These are phyloP conservation scores for Antitype chi DNA, from an alignment of 2,888 invertebrate species.

Conservation along the genomic window DNA sequence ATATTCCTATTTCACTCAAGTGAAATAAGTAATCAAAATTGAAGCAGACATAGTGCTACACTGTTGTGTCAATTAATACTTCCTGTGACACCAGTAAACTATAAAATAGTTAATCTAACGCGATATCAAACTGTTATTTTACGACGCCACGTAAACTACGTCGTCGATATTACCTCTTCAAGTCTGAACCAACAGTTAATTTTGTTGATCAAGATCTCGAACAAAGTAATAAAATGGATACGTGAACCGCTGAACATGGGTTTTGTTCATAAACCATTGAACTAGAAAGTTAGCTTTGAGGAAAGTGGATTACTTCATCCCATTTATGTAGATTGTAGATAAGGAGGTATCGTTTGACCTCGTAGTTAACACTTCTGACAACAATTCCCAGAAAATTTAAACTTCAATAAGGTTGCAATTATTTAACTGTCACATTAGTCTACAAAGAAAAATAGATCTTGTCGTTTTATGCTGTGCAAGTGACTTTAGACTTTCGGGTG, in stretches of 20 bases:
- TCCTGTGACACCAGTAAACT: background rate
- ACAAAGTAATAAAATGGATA: slow-evolving; percentile 30
- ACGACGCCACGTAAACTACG: slow-evolving; percentile 22
- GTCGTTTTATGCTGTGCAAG: background rate
- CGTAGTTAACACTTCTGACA: background rate
- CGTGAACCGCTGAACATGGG: slow-evolving; percentile 1
- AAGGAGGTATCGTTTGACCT: background rate
- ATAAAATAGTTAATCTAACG: slow-evolving; percentile 37
- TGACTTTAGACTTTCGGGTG: background rate
- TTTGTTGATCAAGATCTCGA: slow-evolving; percentile 26
- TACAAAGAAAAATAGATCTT: background rate
- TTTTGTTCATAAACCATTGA: background rate
- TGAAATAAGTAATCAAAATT: background rate
- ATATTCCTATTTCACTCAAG: background rate
- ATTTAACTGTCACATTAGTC: background rate
- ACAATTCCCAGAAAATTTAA: background rate
- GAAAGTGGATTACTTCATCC: slow-evolving; percentile 3
- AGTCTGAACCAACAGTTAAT: slow-evolving; percentile 6
- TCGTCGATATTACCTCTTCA: slow-evolving; percentile 17
- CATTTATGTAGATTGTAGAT: background rate
- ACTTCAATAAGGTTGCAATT: background rate
- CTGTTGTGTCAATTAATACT: slow-evolving; percentile 22
- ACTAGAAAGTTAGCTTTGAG: background rate
- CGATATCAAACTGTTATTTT: slow-evolving; percentile 23
- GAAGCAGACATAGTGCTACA: background rate